Evolutionary conservation across 2,113 vertebrate species (phyloP), one percentile per base, ranked within the genome.

Genomic region (Hassar affinis): DNA sequence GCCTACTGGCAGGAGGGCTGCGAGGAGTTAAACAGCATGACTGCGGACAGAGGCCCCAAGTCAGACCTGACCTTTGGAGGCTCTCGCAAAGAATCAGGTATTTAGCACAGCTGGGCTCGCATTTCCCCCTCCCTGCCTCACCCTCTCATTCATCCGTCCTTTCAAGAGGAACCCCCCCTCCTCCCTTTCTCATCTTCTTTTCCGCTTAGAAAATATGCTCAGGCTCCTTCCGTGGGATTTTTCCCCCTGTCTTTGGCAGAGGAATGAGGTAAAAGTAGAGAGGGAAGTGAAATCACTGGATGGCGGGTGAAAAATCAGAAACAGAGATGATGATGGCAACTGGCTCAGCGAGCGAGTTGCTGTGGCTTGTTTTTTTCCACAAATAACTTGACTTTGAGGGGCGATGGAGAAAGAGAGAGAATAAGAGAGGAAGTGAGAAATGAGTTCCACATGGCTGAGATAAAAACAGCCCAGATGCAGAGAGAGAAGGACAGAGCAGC

Each of bases 21-120:
- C 75, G 71, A 88, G 85, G 87, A 90, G 90, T 88, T 88, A 92
- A 87, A 85, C 90, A 92, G 92, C 89, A 90, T 91, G 92, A 92
- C 93, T 93, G 90, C 90, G 92, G 91, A 92, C 90, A 87, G 78
- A 91, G 91, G 91, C 90, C 91, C 90, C 90, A 82, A 85, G 91
- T 92, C 87, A 88, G 87, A 88, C 89, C 92, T 93, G 92, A 93
- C 91, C 93, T 91, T 94, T 90, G 89, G 90, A 92, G 80, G 85
- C 72, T 91, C 94, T 90, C 77, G 92, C 92, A 92, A 88, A 93
- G 93, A 93, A 93, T 93, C 94, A 95, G 93, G 95, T 95, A 94
- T 95, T 94, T 95, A 95, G 86, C 91, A 94, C 91, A 94, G 93
- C 90, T 89, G 69, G 93, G 92, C 92, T 92, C 88, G 87, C 93